Conservation (phyloP, 2,888 invertebrate genomes). For the Nomada flava region DNA sequence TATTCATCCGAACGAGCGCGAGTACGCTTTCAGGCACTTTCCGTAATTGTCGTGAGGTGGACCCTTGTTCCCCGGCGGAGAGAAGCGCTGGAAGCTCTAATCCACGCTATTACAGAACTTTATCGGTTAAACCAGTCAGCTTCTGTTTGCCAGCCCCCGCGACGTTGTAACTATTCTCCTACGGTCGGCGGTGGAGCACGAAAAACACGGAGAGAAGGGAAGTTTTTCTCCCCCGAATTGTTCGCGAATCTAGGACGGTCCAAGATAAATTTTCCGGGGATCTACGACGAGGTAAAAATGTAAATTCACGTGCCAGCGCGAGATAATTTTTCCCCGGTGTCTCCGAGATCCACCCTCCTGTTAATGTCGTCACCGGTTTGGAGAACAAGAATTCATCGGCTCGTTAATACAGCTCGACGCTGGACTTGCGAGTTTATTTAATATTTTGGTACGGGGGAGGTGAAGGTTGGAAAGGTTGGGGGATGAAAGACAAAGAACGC, state of each 20-base stretch:
- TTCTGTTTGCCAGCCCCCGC: conserved; percentile 54
- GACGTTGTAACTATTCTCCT: conserved; percentile 35
- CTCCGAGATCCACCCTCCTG: conserved; percentile 1
- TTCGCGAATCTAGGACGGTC: conserved; percentile 55
- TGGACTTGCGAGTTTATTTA: neutral
- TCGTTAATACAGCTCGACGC: neutral
- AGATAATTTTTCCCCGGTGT: conserved; percentile 35
- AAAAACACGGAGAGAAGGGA: conserved; percentile 6
- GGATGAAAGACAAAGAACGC: neutral
- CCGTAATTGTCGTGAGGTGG: conserved; percentile 51
- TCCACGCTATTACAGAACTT: conserved; percentile 66
- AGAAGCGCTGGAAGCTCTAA: conserved; percentile 55
- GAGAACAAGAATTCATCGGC: neutral
- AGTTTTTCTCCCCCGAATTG: conserved; percentile 24
- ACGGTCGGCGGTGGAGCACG: neutral
- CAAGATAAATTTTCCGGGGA: conserved; percentile 56
- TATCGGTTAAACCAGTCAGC: conserved; percentile 62
- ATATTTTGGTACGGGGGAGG: neutral
- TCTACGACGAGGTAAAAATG: conserved; percentile 59
- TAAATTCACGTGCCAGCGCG: conserved; percentile 25
- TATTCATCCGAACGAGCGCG: conserved; percentile 50
- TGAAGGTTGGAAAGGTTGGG: no score
- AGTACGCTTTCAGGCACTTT: conserved; percentile 46
- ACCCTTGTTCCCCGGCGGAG: conserved; percentile 35
- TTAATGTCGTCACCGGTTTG: neutral